Conservation (phyloP, 2,888 invertebrate genomes). For the Acrobasis repandana region DNA sequence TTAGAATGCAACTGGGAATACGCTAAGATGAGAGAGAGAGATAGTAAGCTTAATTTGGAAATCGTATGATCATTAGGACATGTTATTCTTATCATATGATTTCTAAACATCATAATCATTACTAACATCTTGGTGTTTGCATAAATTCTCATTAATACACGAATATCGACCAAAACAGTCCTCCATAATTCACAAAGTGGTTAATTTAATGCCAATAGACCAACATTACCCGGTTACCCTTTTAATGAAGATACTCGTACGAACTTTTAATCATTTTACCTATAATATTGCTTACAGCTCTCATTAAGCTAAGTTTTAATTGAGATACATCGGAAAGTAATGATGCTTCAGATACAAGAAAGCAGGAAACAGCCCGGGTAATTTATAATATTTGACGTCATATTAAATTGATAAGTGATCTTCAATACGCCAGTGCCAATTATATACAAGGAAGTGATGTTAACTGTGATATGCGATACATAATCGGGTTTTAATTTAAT, state of each 20-base stretch:
- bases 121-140: no score
- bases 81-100: no score
- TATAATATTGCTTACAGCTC: constrained; percentile 20
- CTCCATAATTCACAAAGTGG: background rate
- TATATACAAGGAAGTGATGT: background rate
- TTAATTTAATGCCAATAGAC: background rate
- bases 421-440: background rate
- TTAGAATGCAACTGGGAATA: no score
- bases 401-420: background rate
- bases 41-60: no score
- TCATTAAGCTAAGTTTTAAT: constrained; percentile 27
- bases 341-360: constrained; percentile 22
- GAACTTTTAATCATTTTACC: constrained; percentile 25
- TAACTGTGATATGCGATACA: background rate
- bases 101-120: no score
- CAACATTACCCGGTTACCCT: background rate
- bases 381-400: background rate
- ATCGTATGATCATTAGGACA: no score
- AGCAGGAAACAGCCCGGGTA: background rate
- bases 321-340: constrained; percentile 30
- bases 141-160: no score
- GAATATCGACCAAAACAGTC: background rate
- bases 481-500: background rate
- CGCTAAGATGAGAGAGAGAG: no score
- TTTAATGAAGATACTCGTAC: background rate